A percentile compares a stretch with the other conserved stretches of the same genome.
These are phyloP conservation scores for Ascaphus truei DNA, from an alignment of 2,113 vertebrate species.

Conservation along the genomic window DNA sequence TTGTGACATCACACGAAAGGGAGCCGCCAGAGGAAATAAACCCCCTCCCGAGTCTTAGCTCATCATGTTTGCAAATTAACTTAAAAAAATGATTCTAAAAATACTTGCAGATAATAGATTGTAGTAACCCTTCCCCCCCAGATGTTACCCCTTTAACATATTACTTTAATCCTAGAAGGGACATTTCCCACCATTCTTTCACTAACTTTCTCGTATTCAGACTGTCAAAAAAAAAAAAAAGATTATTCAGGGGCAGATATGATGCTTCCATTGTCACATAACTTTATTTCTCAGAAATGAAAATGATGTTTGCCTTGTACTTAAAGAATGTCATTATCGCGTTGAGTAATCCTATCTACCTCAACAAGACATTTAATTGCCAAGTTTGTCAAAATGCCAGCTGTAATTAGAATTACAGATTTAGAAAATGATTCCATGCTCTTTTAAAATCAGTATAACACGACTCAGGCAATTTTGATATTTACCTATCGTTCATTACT, in stretches of 20 bases:
- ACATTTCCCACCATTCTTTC: too few species aligned
- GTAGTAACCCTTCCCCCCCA: too few species aligned
- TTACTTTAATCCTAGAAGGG: too few species aligned
- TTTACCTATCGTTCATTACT: conserved; percentile 22
- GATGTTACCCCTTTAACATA: too few species aligned
- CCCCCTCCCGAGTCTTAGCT: too few species aligned
- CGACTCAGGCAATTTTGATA: conserved; percentile 17
- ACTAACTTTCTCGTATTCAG: too few species aligned
- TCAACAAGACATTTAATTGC: conserved; percentile 14
- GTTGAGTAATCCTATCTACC: conserved; percentile 11
- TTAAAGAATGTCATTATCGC: conserved; percentile 20
- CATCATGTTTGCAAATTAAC: too few species aligned
- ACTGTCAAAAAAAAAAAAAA: neutral
- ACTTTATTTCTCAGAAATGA: neutral
- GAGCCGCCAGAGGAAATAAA: too few species aligned
- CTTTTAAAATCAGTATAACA: conserved; percentile 23
- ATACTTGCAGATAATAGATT: too few species aligned
- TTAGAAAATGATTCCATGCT: conserved; percentile 11
- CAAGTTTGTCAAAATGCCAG: conserved; percentile 26
- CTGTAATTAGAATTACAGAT: conserved; percentile 20
- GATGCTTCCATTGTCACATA: neutral
- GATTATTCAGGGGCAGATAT: neutral
- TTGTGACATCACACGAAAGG: too few species aligned
- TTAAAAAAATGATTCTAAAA: too few species aligned
- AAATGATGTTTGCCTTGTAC: conserved; percentile 18